Evolutionary conservation across 2,888 invertebrate species (phyloP), one percentile per base, ranked within the genome.

Genomic region (Rhagophthalmus giganteus): DNA sequence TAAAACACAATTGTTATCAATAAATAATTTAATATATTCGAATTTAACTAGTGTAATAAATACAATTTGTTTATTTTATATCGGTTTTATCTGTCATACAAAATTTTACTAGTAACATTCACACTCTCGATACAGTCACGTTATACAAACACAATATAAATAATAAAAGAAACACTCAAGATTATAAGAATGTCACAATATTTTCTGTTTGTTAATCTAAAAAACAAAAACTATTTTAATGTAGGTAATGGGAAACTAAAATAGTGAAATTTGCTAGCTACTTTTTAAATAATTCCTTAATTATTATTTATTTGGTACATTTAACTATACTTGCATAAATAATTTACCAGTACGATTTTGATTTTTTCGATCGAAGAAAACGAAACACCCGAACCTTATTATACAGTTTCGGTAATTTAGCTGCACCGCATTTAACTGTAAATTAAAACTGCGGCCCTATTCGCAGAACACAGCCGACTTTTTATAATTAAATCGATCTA

Each of bases 21-120:
- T 71, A 72, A 72, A 72, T 72, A 71, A 70, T 70, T 71, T 71
- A 70, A 68, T 71, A 45, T 39, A 48, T 47, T 52, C 44, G 6
- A 48, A 64, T 66, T 66, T 67, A 66, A 57, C 66, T 68, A 70
- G 51, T 63, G 64, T 68, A 71, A 72, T 72, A 72, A 72, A 72
- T 72, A 72, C 70, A 69, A 14, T 9, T 62, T 67, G 67, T 53
- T 52, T 35, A 27, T 28, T 37, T 24, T n/a, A n/a, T n/a, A n/a
- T n/a, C n/a, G n/a, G n/a, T n/a, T n/a, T n/a, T 51, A 11, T 34
- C 46, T 25, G 12, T 16, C 45, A 54, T 54, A 54, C 53, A 48
- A 50, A 42, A 47, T 45, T 31, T 25, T 49, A 32, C 46, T 55
- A 55, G 59, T 47, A 40, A 55, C 60, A 57, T 57, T 55, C 63